Evolutionary conservation across 1,140 invertebrate genomes (phyloP).

Genomic region (Chrysomallon squamiferum): DNA sequence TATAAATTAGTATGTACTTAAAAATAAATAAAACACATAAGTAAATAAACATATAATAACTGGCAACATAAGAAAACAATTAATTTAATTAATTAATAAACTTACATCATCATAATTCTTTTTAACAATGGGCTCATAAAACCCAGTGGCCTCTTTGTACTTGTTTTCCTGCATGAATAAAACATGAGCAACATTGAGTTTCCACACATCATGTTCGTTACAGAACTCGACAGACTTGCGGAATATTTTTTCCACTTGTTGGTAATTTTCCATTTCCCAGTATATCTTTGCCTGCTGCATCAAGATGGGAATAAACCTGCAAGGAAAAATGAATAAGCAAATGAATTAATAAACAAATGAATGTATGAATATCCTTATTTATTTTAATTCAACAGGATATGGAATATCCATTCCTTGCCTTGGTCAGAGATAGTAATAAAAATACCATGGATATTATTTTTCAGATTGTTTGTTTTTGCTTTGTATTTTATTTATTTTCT

Average conservation of each 20-base stretch:
- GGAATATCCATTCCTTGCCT: too few species aligned
- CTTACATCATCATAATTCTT: constrained; percentile 90
- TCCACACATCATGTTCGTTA: constrained; percentile 96
- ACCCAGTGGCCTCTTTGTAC: constrained; percentile 96
- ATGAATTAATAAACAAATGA: too few species aligned
- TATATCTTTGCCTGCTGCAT: constrained; percentile 99
- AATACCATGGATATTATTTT: too few species aligned
- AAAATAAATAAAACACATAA: constrained; percentile 12
- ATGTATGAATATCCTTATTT: constrained; percentile 8
- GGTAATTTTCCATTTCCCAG: constrained; percentile 97
- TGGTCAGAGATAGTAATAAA: too few species aligned
- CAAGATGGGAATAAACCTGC: constrained; percentile 84
- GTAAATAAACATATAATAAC: neutral
- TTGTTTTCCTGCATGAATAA: constrained; percentile 99
- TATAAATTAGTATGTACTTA: too few species aligned
- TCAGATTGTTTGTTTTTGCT: too few species aligned
- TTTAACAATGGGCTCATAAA: constrained; percentile 98
- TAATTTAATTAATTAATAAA: constrained; percentile 5
- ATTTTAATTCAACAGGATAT: too few species aligned
- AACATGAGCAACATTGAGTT: constrained; percentile 97
- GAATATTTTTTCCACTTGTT: constrained; percentile 72
- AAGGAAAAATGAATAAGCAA: too few species aligned
- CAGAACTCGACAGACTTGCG: constrained; percentile 98
- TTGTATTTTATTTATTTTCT: too few species aligned
- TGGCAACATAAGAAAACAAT: neutral